Evolutionary conservation across 2,888 invertebrate genomes (phyloP).

Genomic region (Vesta saturnalis): DNA sequence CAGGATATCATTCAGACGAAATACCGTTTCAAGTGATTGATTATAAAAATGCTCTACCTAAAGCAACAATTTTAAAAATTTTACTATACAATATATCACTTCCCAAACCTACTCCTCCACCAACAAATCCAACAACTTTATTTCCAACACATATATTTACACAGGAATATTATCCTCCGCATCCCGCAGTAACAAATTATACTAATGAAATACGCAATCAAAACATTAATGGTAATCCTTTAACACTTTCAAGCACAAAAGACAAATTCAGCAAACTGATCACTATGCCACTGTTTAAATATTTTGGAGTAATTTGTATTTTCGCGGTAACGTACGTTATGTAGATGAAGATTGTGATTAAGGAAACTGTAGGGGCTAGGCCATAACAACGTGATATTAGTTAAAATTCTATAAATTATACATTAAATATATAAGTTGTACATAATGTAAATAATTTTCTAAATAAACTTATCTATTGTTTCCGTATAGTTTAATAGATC

Average conservation of each 20-base stretch:
- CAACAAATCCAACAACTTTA: conserved; percentile 6
- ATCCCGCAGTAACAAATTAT: neutral
- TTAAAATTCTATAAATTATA: neutral
- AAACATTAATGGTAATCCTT: neutral
- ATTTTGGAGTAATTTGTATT: neutral
- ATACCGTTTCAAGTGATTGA: conserved; percentile 25
- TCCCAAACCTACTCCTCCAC: conserved; percentile 14
- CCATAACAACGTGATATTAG: neutral
- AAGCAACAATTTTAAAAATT: conserved; percentile 21
- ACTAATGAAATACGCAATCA: neutral
- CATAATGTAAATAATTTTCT: neutral
- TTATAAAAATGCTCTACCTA: conserved; percentile 17
- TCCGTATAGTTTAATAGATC: too few species aligned
- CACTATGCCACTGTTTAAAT: neutral
- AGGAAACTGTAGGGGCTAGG: neutral
- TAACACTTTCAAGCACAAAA: neutral
- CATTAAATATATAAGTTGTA: too few species aligned
- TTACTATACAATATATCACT: conserved; percentile 19
- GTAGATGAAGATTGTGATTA: neutral
- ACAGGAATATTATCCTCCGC: neutral
- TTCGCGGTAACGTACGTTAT: neutral
- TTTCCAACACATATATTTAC: neutral
- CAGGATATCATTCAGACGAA: conserved; percentile 31
- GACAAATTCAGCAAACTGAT: neutral
- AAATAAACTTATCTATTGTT: too few species aligned